phyloP scores from a whole-genome alignment of 2,113 vertebrate genomes.

The Cinclus cinclus region DNA sequence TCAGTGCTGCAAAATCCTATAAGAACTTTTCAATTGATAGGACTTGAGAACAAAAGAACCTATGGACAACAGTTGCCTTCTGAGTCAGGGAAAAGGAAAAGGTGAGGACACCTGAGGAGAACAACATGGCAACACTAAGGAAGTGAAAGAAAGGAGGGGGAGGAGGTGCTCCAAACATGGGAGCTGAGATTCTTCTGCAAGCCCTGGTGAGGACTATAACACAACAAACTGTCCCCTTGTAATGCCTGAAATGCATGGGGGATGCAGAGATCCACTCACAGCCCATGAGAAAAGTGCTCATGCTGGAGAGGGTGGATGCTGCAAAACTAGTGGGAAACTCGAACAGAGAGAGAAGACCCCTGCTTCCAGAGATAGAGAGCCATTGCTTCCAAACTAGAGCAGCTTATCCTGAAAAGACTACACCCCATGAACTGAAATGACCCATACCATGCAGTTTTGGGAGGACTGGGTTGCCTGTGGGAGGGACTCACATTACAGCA shows the following conservation, averaged over 20 bases:
- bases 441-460: neutral
- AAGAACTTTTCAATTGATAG: neutral
- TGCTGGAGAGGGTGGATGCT: fast-evolving
- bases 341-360: neutral
- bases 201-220: neutral
- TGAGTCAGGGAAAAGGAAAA: neutral
- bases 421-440: neutral
- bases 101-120: neutral
- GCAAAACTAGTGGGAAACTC: neutral
- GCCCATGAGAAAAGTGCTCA: neutral
- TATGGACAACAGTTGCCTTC: neutral
- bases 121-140: neutral
- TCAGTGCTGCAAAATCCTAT: neutral
- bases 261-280: neutral
- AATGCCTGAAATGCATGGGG: neutral
- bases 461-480: neutral
- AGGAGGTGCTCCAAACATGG: neutral
- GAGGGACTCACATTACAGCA: neutral
- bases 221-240: neutral
- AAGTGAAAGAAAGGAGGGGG: neutral
- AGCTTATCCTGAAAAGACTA: neutral
- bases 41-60: neutral
- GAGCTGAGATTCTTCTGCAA: neutral
- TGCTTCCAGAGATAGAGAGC: neutral
- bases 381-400: neutral